Evolutionary conservation across 2,888 invertebrate species (phyloP).

Genomic region (Ischnus inquisitorius): DNA sequence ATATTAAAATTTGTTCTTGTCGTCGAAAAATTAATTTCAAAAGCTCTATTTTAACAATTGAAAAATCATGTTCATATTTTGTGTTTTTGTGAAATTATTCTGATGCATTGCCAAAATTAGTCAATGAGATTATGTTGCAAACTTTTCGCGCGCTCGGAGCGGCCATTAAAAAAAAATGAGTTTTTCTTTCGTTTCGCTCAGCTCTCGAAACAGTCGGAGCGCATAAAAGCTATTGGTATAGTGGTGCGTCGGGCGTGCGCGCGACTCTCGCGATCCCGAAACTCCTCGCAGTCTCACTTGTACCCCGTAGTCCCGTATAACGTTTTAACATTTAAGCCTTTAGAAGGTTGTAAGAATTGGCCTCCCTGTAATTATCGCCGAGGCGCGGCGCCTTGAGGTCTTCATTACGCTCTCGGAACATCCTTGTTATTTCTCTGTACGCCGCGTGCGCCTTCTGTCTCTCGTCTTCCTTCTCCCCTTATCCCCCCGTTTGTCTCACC

Average conservation of each 20-base stretch:
- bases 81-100: background rate
- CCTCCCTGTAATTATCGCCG: slow-evolving; percentile 85
- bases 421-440: slow-evolving; percentile 84
- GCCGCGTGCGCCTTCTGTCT: slow-evolving; percentile 74
- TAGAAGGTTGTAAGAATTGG: slow-evolving; percentile 85
- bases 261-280: slow-evolving; percentile 33
- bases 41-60: background rate
- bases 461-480: slow-evolving; percentile 15
- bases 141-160: slow-evolving; percentile 50
- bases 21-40: background rate
- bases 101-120: background rate
- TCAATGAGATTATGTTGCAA: slow-evolving; percentile 3
- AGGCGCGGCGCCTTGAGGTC: slow-evolving; percentile 86
- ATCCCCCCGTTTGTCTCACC: background rate
- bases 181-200: slow-evolving; percentile 34
- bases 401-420: slow-evolving; percentile 83
- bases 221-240: slow-evolving; percentile 82
- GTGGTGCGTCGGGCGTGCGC: slow-evolving; percentile 77
- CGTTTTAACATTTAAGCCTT: slow-evolving; percentile 85
- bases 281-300: slow-evolving; percentile 29
- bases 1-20: no score
- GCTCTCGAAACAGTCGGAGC: slow-evolving; percentile 73
- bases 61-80: background rate
- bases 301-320: slow-evolving; percentile 75
- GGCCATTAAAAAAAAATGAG: slow-evolving; percentile 60